A percentile compares a stretch with the other conserved stretches of the same genome.
phyloP scores from a whole-genome alignment of 2,113 vertebrate species.

The Parotia lawesii region DNA sequence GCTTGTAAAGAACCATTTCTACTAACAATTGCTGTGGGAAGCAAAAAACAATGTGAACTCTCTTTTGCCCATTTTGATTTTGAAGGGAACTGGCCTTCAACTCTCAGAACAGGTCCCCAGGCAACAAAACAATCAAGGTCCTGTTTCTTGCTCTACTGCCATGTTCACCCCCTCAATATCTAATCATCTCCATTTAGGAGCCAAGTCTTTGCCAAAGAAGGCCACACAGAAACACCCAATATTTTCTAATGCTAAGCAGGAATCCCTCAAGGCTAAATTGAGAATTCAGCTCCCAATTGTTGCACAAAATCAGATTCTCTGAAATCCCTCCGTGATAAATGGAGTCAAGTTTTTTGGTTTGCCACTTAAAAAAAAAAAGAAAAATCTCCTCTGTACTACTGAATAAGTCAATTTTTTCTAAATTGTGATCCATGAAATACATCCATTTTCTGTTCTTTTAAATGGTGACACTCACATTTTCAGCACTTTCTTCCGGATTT shows the following conservation, averaged over 20 bases:
- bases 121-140: not conserved
- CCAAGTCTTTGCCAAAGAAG: not conserved
- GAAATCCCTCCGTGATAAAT: not conserved
- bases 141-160: not conserved
- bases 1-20: not conserved
- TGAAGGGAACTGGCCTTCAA: not conserved
- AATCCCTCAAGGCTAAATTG: not conserved
- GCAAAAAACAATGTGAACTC: not conserved
- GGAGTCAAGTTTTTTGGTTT: not conserved
- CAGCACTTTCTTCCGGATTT: conserved; percentile 96
- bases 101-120: not conserved
- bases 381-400: not conserved
- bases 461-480: conserved; percentile 85
- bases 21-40: not conserved
- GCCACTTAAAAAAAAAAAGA: not conserved
- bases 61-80: not conserved
- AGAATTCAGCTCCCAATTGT: not conserved
- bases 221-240: not conserved
- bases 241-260: not conserved
- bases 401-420: not conserved
- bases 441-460: not conserved
- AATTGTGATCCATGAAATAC: not conserved
- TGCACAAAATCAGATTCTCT: not conserved
- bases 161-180: not conserved
- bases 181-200: not conserved